Evolutionary conservation across 2,888 invertebrate species (phyloP).

Genomic region (Plebejus argus): DNA sequence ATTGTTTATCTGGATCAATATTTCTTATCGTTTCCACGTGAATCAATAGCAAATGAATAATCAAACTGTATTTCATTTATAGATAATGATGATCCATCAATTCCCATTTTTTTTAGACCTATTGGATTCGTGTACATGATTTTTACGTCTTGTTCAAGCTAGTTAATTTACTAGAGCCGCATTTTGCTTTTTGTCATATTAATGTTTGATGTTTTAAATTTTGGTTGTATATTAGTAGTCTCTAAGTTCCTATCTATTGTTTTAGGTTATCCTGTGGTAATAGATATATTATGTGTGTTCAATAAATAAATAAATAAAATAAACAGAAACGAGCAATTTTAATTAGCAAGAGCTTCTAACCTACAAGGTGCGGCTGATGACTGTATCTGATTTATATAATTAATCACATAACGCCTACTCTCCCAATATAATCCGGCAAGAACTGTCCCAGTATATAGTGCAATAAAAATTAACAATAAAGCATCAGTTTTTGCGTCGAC

Average conservation of each 20-base stretch:
- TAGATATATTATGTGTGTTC: too few species aligned
- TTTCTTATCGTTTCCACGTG: conserved; percentile 9
- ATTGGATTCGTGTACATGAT: too few species aligned
- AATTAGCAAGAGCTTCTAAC: not conserved
- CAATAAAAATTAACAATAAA: not conserved
- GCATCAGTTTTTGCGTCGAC: not conserved
- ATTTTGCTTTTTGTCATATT: too few species aligned
- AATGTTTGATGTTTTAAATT: too few species aligned
- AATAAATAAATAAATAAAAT: too few species aligned
- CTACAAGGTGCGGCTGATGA: not conserved
- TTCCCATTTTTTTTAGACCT: not conserved
- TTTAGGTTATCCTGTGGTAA: too few species aligned
- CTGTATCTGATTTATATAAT: not conserved
- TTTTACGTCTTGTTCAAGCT: too few species aligned
- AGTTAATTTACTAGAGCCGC: too few species aligned
- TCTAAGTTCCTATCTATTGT: too few species aligned
- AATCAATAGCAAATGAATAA: conserved; percentile 1
- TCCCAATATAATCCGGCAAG: not conserved
- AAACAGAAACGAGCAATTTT: too few species aligned
- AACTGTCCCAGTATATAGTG: not conserved
- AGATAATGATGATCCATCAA: not conserved
- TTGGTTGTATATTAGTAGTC: too few species aligned
- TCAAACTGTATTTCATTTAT: not conserved
- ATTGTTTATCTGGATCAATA: conserved; percentile 28
- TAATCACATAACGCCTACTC: not conserved